Evolutionary conservation across 2,113 vertebrate species (phyloP).

Genomic region (Sardina pilchardus): DNA sequence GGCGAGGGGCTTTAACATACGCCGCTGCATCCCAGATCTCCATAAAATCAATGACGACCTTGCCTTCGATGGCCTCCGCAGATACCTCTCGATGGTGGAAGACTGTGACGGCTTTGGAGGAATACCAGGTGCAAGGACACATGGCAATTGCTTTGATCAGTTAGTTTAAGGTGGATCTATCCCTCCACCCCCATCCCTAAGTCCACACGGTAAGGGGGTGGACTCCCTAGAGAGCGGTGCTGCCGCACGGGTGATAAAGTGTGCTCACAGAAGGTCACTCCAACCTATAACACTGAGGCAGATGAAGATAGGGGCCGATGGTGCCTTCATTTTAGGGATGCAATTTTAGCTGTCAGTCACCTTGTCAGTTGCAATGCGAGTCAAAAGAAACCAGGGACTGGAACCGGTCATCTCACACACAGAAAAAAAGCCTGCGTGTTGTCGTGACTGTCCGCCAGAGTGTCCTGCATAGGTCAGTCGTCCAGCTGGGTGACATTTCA

Average conservation of each 20-base stretch:
- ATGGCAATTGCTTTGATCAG: background rate
- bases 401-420: background rate
- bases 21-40: background rate
- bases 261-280: background rate
- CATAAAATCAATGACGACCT: background rate
- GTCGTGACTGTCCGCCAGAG: background rate
- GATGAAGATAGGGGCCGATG: background rate
- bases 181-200: background rate
- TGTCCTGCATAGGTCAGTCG: too few relatives aligned
- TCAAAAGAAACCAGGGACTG: background rate
- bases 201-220: background rate
- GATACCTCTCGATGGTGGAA: background rate
- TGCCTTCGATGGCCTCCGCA: background rate
- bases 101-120: background rate
- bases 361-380: background rate
- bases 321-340: constrained; percentile 1
- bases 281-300: background rate
- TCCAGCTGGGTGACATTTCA: background rate
- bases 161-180: background rate
- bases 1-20: background rate
- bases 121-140: background rate
- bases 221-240: background rate
- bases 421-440: background rate
- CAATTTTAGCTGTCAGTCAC: background rate
- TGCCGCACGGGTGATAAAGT: background rate